Base-by-base conservation (phyloP, 2,797 vertebrate genomes). In the Anabacerthia variegaticeps region DNA sequence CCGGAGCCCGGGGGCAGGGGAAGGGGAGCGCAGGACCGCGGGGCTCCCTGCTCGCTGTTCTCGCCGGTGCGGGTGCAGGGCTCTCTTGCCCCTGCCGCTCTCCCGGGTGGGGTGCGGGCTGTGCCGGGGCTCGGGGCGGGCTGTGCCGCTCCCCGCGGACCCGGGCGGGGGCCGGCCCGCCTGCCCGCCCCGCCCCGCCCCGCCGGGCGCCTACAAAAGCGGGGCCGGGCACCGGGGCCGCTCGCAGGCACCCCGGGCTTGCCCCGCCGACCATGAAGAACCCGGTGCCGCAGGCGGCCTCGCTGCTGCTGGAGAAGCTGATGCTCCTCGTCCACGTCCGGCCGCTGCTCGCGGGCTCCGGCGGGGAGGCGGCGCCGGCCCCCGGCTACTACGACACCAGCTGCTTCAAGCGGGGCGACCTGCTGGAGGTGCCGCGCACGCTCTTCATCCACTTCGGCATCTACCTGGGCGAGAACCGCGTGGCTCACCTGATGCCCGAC, bases 381-480 rank as follows among this genome's bases (percentile, higher is more conserved):
- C 85, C 93, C n/a, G 74, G 89, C 10, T 97, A 96, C 39, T 97
- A 98, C 48, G 98, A 99, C 52, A 89, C 97, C 54, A 98, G 96
- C 27, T 97, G 97, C 63, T 99, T 98, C 89, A 98, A 98, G 80
- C 98, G 99, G 3, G 99, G 99, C 0, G 99, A 99, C 89, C 97
- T 99, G 56, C 89, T 99, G 55, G 99, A 99, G 94, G 99, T 99
- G 48, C 98, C 99, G 44, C 98, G 99, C 92, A 99, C 99, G 0
- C 97, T 99, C 28, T 99, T 99, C 92, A 98, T 99, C n/a, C 99
- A 99, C 88, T 99, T 99, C 34, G 99, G 99, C n/a, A 99, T 99
- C 95, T 99, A 99, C 93, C 95, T 99, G 95, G 99, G 99, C 1
- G 96, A 99, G 92, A 98, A 99, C 85, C 98, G 98, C 8, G 99